phyloP scores from a whole-genome alignment of 2,888 invertebrate genomes.

The Rotaria sp. region DNA sequence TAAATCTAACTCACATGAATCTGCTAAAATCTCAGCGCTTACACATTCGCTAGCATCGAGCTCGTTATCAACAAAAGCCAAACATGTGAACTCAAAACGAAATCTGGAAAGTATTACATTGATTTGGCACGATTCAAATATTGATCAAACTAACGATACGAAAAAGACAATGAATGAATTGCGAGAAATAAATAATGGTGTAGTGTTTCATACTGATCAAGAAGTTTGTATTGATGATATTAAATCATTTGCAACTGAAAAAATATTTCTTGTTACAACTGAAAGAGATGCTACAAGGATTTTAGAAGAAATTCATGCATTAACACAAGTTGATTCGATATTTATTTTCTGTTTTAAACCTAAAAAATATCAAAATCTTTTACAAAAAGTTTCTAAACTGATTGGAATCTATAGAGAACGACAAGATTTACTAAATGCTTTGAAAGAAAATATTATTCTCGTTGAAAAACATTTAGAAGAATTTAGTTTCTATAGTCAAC shows the following conservation, averaged over 20 bases:
- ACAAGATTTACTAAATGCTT: not conserved
- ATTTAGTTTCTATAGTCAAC: not conserved
- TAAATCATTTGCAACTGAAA: not conserved
- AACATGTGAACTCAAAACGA: not conserved
- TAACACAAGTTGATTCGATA: not conserved
- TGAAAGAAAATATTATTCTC: not conserved
- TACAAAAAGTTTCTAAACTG: not conserved
- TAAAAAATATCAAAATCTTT: not conserved
- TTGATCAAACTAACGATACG: not conserved
- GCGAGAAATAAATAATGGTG: not conserved
- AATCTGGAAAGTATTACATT: not conserved
- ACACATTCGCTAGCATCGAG: no score
- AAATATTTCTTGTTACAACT: not conserved
- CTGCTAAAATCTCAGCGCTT: no score
- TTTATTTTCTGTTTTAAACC: not conserved
- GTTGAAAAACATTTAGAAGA: not conserved
- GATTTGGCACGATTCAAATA: not conserved
- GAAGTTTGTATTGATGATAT: not conserved
- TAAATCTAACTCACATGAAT: no score
- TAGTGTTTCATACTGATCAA: not conserved
- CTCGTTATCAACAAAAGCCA: no score
- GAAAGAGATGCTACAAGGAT: not conserved
- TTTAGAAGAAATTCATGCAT: not conserved
- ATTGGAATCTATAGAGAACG: not conserved
- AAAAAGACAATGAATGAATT: not conserved